Evolutionary conservation across 2,888 invertebrate species (phyloP).

Genomic region (Nymphalis urticae): DNA sequence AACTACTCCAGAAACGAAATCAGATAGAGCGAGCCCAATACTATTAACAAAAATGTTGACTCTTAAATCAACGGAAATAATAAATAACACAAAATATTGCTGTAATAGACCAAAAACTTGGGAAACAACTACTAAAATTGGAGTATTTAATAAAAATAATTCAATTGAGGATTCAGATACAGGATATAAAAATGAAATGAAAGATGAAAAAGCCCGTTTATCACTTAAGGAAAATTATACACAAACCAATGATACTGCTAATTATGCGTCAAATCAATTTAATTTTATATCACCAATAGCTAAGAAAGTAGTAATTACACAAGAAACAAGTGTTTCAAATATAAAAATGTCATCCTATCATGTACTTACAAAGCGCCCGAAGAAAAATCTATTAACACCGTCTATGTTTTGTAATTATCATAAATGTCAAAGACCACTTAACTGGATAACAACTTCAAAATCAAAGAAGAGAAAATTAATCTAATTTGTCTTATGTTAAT

Average conservation of each 20-base stretch:
- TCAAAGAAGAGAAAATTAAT: constrained; percentile 7
- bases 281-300: not conserved
- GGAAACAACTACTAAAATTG: constrained; percentile 41
- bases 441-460: constrained; percentile 42
- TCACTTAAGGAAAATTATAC: not conserved
- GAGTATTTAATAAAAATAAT: not conserved
- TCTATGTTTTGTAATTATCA: constrained; percentile 6
- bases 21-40: not conserved
- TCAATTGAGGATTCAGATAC: not conserved
- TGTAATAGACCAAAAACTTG: constrained; percentile 45
- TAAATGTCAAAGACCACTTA: constrained; percentile 46
- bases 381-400: not conserved
- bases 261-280: not conserved
- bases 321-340: not conserved
- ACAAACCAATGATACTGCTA: not conserved
- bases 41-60: constrained; percentile 1
- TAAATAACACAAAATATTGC: constrained; percentile 27
- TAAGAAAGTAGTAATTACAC: not conserved
- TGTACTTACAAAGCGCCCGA: not conserved
- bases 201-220: not conserved
- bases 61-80: not conserved
- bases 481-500: not conserved
- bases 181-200: not conserved
- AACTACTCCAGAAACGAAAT: not conserved
- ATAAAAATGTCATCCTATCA: not conserved